These are phyloP conservation scores for Cheilosia grossa DNA, from an alignment of 2,888 invertebrate genomes.

Conservation along the genomic window DNA sequence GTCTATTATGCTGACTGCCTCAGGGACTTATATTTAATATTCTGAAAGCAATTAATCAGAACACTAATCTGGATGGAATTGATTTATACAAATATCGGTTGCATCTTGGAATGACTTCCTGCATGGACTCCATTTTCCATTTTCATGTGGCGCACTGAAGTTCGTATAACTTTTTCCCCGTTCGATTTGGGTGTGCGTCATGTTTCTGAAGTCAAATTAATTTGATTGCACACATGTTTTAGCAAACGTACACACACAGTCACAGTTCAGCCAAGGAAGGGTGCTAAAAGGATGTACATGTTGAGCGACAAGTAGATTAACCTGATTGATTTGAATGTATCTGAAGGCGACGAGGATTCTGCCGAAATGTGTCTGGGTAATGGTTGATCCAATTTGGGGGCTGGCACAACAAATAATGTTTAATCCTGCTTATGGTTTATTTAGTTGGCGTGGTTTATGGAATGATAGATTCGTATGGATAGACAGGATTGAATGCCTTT, in stretches of 20 bases:
- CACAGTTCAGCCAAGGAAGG: not conserved
- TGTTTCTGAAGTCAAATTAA: conserved; percentile 28
- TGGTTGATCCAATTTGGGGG: conserved; percentile 38
- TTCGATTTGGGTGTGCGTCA: not conserved
- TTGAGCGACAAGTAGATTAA: conserved; percentile 30
- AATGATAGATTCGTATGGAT: conserved; percentile 5
- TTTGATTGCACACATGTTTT: conserved; percentile 34
- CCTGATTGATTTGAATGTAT: conserved; percentile 14
- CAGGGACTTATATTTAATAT: not conserved
- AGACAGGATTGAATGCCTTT: conserved; percentile 27
- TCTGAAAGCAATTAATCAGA: conserved; percentile 3
- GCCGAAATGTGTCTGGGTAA: conserved; percentile 23
- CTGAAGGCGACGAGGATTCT: conserved; percentile 19
- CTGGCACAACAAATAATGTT: not conserved
- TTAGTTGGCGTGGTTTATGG: conserved; percentile 33
- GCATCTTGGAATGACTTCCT: not conserved
- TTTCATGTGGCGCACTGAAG: not conserved
- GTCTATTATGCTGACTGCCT: too few relatives aligned
- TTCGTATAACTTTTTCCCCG: not conserved
- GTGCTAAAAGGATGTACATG: conserved; percentile 31
- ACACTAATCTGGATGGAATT: too few relatives aligned
- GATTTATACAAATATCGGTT: too few relatives aligned
- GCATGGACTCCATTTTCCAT: not conserved
- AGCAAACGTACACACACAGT: not conserved
- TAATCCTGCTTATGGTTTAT: conserved; percentile 28